Conservation (phyloP, 2,888 invertebrate species). For the Sympetrum striolatum region DNA sequence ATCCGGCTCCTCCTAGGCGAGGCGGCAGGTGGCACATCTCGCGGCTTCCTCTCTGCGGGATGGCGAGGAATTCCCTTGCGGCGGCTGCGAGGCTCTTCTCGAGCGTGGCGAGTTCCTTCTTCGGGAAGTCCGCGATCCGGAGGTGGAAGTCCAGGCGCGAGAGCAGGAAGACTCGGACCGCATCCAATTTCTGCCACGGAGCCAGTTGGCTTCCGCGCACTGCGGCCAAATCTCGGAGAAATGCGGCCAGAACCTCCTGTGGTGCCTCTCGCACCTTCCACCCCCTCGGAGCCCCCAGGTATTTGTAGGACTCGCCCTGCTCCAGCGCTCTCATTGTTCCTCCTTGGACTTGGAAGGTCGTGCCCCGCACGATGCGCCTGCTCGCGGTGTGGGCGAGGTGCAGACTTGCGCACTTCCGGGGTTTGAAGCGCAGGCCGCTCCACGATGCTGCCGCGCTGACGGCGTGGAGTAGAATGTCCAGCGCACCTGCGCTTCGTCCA, state of each 20-base stretch:
- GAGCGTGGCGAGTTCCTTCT: slow-evolving; percentile 49
- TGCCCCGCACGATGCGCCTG: slow-evolving; percentile 37
- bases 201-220: slow-evolving; percentile 47
- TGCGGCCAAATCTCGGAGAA: not conserved
- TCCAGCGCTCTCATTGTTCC: slow-evolving; percentile 47
- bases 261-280: slow-evolving; percentile 50
- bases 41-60: slow-evolving; percentile 53
- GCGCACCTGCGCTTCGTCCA: slow-evolving; percentile 11
- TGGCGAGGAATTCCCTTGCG: slow-evolving; percentile 53
- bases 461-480: slow-evolving; percentile 46
- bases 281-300: slow-evolving; percentile 55
- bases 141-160: slow-evolving; percentile 52
- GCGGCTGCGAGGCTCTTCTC: slow-evolving; percentile 51
- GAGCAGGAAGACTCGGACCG: slow-evolving; percentile 50
- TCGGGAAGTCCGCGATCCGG: slow-evolving; percentile 51
- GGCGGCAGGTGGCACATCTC: slow-evolving; percentile 52
- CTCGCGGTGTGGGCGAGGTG: slow-evolving; percentile 45
- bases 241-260: slow-evolving; percentile 45
- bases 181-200: slow-evolving; percentile 52
- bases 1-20: slow-evolving; percentile 51
- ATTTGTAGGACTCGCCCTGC: slow-evolving; percentile 51
- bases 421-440: slow-evolving; percentile 53
- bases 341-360: slow-evolving; percentile 49
- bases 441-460: slow-evolving; percentile 38
- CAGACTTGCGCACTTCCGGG: slow-evolving; percentile 52